Base-by-base conservation (phyloP, 2,797 vertebrate genomes). In the Coranthus polyacanthus region DNA sequence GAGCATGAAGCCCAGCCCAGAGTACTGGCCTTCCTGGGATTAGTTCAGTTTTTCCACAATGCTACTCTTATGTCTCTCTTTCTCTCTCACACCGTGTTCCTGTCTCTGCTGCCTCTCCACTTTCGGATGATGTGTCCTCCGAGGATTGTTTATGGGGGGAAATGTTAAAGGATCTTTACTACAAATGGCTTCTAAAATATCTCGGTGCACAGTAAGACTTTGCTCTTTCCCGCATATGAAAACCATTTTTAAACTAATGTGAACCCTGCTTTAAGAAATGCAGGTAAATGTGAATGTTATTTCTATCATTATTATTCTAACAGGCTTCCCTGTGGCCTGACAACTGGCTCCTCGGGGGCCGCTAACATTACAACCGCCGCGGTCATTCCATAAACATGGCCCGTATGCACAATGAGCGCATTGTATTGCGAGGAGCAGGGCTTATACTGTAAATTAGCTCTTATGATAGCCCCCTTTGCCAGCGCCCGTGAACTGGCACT, bases 41-140 rank as follows among this genome's bases (percentile, higher is more conserved):
- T 85, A 88, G 70, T 86, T 89, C 78, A 90, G 58, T 86, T 89
- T 94, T 92, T 92, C 90, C 90, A 87, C 74, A 79, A 36, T 66
- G 67, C 78, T 73, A 54, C 81, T 71, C 75, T 68, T 72, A 39
- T 46, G 65, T 62, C 42, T 57, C 49, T 53, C 52, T 38, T 3
- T 26, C 24, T 26, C 24, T 26, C 24, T 26, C 24, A 13, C 12
- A 22, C 52, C 20, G 16, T 39, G 15, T 55, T 54, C 24, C 51
- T 55, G 39, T 42, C 39, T 16, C 39, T 16, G 39, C 39, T 42
- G 39, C 39, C 39, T 81, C 72, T 72, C 70, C 20, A 8, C 79
- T 78, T 44, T 71, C 65, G 76, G 74, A 59, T 67, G 72, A 87
- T 85, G 75, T 81, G 78, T 79, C 88, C 87, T 76, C 64, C 57